Evolutionary conservation across 2,888 invertebrate genomes (phyloP).

Genomic region (Macropis europaea): DNA sequence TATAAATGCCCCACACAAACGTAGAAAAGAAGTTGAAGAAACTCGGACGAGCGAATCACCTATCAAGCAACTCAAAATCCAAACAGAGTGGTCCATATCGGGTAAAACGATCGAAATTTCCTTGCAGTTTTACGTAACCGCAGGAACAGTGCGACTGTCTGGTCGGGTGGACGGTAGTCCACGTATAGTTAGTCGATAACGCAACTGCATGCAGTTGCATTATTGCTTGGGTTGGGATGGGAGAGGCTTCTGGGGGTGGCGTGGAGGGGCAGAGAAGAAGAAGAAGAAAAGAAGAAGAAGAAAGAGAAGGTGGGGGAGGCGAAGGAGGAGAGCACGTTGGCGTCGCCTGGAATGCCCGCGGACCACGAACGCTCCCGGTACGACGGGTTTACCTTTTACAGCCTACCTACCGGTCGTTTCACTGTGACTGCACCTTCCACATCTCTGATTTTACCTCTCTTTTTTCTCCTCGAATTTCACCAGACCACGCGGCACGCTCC

Average conservation of each 20-base stretch:
- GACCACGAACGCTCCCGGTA: conserved; percentile 67
- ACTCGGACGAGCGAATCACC: no score
- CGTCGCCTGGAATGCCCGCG: conserved; percentile 67
- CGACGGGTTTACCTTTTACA: conserved; percentile 70
- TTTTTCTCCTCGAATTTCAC: conserved; percentile 36
- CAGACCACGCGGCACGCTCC: background rate
- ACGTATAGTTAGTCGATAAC: conserved; percentile 48
- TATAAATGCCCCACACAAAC: no score
- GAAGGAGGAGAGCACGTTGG: conserved; percentile 62
- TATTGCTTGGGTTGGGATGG: conserved; percentile 60
- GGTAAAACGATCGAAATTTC: conserved; percentile 20
- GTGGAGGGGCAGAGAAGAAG: conserved; percentile 25
- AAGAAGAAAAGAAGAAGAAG: conserved; percentile 38
- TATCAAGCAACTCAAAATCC: no score
- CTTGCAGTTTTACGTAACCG: conserved; percentile 15
- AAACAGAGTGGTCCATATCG: background rate
- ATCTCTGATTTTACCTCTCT: conserved; percentile 41
- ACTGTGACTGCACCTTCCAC: conserved; percentile 66
- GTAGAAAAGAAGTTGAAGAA: no score
- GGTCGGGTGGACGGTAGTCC: conserved; percentile 26
- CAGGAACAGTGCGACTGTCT: conserved; percentile 22
- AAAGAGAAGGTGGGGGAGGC: conserved; percentile 22
- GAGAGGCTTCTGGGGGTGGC: conserved; percentile 41
- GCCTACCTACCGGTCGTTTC: conserved; percentile 73
- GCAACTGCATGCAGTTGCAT: conserved; percentile 68